Evolutionary conservation across 2,888 invertebrate species (phyloP).

Genomic region (Cremastinae sp.): DNA sequence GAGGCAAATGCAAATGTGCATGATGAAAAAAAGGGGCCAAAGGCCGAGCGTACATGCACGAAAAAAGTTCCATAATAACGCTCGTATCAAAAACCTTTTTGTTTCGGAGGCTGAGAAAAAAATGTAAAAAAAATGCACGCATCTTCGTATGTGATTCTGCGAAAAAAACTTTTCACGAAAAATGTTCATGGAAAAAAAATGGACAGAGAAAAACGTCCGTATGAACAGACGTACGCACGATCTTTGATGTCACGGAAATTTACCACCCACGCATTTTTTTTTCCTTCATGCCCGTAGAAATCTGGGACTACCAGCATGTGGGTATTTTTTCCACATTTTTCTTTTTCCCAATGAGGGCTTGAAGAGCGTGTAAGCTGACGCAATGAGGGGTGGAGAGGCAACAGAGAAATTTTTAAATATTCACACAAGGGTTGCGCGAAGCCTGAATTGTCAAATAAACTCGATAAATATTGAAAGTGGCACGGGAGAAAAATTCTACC

Average conservation of each 20-base stretch:
- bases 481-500: too few relatives aligned
- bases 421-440: neutral
- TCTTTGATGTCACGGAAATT: slow-evolving; percentile 9
- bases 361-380: slow-evolving; percentile 7
- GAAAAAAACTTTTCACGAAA: neutral
- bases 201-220: too few relatives aligned
- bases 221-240: slow-evolving; percentile 10
- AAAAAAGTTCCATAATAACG: slow-evolving; percentile 39
- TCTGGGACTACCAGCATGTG: slow-evolving; percentile 37
- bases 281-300: slow-evolving; percentile 1
- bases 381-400: neutral
- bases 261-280: slow-evolving; percentile 24
- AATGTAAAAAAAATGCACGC: neutral
- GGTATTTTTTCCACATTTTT: neutral
- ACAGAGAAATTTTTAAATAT: neutral
- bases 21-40: neutral
- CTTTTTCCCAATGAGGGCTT: slow-evolving; percentile 36
- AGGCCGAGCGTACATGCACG: slow-evolving; percentile 25
- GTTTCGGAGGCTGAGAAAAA: slow-evolving; percentile 2
- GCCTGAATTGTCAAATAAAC: neutral
- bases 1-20: neutral
- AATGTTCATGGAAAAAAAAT: neutral
- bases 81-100: slow-evolving; percentile 19
- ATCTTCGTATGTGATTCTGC: neutral
- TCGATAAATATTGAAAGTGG: neutral